Evolutionary conservation across 2,888 invertebrate genomes (phyloP).

Genomic region (Archips xylosteana): DNA sequence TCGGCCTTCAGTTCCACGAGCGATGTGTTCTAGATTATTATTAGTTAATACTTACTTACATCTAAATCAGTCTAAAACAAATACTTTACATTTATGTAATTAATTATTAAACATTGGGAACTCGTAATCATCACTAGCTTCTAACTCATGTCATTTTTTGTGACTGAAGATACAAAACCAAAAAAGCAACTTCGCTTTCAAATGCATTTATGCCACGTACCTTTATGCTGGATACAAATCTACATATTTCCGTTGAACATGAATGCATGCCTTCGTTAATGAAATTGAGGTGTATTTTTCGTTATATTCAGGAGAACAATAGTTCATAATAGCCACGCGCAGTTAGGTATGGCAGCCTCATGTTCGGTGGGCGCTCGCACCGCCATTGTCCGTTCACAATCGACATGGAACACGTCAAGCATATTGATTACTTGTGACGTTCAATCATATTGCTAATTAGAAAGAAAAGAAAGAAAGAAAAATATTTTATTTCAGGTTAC

Average conservation of each 20-base stretch:
- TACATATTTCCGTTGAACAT: not conserved
- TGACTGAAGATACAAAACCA: not conserved
- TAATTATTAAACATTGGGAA: too few species aligned
- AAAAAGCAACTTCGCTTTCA: not conserved
- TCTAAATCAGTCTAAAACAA: too few species aligned
- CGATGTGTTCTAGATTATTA: too few species aligned
- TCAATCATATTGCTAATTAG: constrained; percentile 70
- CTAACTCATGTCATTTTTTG: not conserved
- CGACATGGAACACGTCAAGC: constrained; percentile 79
- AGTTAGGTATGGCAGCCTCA: constrained; percentile 54
- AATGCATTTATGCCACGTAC: not conserved
- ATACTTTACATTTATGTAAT: too few species aligned
- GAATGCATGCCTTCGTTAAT: constrained; percentile 45
- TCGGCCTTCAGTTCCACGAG: too few species aligned
- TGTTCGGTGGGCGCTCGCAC: constrained; percentile 57
- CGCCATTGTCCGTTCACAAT: constrained; percentile 76
- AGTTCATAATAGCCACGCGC: constrained; percentile 70
- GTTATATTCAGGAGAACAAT: constrained; percentile 64
- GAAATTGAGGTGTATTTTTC: constrained; percentile 65
- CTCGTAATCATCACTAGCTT: too few species aligned
- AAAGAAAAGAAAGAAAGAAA: too few species aligned
- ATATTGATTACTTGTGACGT: constrained; percentile 71
- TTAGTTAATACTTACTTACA: too few species aligned
- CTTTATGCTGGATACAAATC: not conserved
- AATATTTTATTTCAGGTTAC: too few species aligned